These are phyloP conservation scores for Sialia sialis DNA, from an alignment of 2,113 vertebrate species.

Conservation along the genomic window DNA sequence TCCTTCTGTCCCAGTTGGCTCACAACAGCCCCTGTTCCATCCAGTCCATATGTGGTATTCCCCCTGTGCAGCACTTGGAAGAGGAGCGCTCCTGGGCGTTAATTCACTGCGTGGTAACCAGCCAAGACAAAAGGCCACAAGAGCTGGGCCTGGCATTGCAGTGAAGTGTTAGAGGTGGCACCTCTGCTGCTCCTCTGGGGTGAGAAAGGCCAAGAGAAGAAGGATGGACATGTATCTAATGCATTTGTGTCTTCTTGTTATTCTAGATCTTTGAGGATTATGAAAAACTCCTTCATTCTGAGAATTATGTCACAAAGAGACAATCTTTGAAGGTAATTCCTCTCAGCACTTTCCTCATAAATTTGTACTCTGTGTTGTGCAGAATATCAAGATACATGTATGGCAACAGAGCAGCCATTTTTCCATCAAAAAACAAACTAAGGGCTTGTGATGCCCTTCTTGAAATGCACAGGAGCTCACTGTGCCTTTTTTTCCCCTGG, in stretches of 20 bases:
- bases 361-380: not conserved
- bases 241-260: slow-evolving; percentile 19
- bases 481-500: not conserved
- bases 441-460: not conserved
- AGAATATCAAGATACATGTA: not conserved
- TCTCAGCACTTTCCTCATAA: not conserved
- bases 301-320: slow-evolving; percentile 98
- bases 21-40: not conserved
- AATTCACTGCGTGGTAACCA: not conserved
- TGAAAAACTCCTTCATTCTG: slow-evolving; percentile 95
- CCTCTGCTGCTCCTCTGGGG: not conserved
- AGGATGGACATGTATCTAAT: not conserved
- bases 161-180: not conserved
- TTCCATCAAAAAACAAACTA: not conserved
- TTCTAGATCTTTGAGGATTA: slow-evolving; percentile 93
- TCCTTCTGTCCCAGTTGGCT: slow-evolving; percentile 31
- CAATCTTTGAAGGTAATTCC: slow-evolving; percentile 94
- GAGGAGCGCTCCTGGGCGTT: not conserved
- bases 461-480: not conserved
- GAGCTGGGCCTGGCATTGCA: not conserved
- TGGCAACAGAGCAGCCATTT: not conserved
- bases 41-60: slow-evolving; percentile 41
- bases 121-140: not conserved
- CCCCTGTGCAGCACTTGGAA: not conserved
- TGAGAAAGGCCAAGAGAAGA: not conserved